phyloP scores from a whole-genome alignment of 1,140 invertebrate species.

The Pachyrhynchus sulphureomaculatus region DNA sequence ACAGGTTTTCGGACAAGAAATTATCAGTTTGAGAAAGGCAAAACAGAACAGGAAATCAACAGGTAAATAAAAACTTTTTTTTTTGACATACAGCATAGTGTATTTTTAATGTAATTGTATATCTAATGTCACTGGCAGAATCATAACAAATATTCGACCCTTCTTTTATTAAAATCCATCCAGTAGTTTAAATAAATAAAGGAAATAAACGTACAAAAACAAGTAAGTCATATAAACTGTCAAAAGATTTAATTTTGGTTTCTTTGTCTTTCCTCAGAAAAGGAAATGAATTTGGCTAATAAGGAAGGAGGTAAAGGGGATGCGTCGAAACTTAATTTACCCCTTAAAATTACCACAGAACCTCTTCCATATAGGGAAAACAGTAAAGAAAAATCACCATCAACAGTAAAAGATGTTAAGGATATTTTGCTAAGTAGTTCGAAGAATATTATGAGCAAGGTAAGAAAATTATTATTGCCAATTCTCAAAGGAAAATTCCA shows the following conservation, averaged over 20 bases:
- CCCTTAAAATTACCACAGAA: conserved; percentile 43
- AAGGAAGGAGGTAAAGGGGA: conserved; percentile 31
- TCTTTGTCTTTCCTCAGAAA: conserved; percentile 17
- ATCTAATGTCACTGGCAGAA: no score
- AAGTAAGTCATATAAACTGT: no score
- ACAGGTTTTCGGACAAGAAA: conserved; percentile 66
- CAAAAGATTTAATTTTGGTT: no score
- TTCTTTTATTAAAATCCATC: no score
- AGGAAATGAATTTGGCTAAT: conserved; percentile 32
- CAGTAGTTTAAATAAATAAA: no score
- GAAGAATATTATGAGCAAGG: conserved; percentile 76
- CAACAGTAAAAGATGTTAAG: conserved; percentile 68
- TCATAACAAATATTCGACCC: no score
- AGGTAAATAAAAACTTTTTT: not conserved
- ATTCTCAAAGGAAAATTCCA: not conserved
- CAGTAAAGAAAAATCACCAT: conserved; percentile 45
- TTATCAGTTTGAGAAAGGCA: conserved; percentile 60
- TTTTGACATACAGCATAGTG: not conserved
- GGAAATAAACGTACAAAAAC: no score
- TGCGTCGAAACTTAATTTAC: conserved; percentile 41
- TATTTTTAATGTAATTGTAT: no score
- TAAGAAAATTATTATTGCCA: conserved; percentile 40
- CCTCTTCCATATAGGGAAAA: conserved; percentile 36
- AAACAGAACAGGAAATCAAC: conserved; percentile 39
- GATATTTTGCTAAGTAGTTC: conserved; percentile 73